Base-by-base conservation (phyloP, 2,888 invertebrate genomes). In the Synanthedon vespiformis region DNA sequence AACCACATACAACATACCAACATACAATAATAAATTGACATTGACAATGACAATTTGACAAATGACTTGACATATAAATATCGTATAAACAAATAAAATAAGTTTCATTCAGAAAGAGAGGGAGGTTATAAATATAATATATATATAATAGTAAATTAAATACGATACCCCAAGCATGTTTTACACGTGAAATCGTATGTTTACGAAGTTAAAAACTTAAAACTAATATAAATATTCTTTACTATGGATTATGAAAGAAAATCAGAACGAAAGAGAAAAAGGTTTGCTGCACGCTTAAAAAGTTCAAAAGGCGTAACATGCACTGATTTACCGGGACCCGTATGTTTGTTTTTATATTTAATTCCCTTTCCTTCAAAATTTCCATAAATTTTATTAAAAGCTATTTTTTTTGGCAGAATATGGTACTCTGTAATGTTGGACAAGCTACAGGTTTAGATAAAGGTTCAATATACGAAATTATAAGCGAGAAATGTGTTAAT, bases 341-440 rank as follows among this genome's bases (percentile, higher is more conserved):
- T 85, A 70, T 65, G 78, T 74, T 34, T 10, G 10, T 34, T 34
- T 34, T 55, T 18, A 18, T 18, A 18, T 18, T 18, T 18, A 18
- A 18, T 18, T 18, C 3, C 6, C 27, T n/a, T 40, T 50, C 51
- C 18, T 52, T 47, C 44, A 41, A 18, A 40, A 34, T 6, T 41
- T 18, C 44, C 48, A 54, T 44, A 13, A 8, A 13, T 44, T 44
- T 44, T 13, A 1, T n/a, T 49, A 52, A 51, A 5, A 34, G 18
- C 52, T 18, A 14, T 27, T 49, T 14, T 22, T 62, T 8, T 52
- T 89, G 89, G 57, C 72, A 95, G 95, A 88, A 90, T 68, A 63
- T 95, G 49, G 89, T 92, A 48, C 80, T 97, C n/a, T 94, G 95
- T 63, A 97, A 97, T 81, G 94, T 92, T 27, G 97, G 97, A 1